Conservation (phyloP, 2,888 invertebrate species). For the Aphidoletes aphidimyza region DNA sequence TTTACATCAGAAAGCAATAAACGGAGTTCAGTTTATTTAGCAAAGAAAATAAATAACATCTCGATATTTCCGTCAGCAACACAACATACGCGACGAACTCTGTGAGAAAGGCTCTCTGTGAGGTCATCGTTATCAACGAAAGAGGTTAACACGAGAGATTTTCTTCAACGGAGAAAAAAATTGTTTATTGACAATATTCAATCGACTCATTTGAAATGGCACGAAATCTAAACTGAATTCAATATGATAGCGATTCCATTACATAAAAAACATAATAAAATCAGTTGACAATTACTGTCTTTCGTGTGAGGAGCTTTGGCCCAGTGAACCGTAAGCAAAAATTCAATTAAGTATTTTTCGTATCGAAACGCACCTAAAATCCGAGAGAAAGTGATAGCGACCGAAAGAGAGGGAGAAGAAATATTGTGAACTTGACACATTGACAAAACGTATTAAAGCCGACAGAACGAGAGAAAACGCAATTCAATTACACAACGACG, state of each 20-base stretch:
- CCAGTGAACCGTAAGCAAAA: background rate
- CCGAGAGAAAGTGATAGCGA: background rate
- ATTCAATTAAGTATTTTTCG: background rate
- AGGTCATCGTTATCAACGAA: background rate
- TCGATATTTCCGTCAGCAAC: too few relatives aligned
- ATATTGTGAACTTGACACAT: background rate
- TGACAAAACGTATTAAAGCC: background rate
- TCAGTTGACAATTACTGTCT: slow-evolving; percentile 43
- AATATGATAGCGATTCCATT: slow-evolving; percentile 44
- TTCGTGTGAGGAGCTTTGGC: background rate
- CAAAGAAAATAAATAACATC: too few relatives aligned
- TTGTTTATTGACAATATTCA: background rate
- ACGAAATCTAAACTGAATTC: background rate
- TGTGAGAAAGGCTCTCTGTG: background rate
- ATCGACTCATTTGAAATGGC: background rate
- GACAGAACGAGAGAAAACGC: background rate
- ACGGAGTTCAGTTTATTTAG: too few relatives aligned
- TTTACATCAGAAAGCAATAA: too few relatives aligned
- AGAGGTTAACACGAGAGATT: background rate
- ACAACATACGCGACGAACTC: too few relatives aligned
- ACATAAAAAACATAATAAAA: slow-evolving; percentile 20
- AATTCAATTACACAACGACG: slow-evolving; percentile 30
- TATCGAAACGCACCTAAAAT: too few relatives aligned
- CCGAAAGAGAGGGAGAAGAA: background rate
- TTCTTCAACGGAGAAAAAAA: background rate